Evolutionary conservation across 2,797 vertebrate species (phyloP), one percentile per base, ranked within the genome.

Genomic region (Chaetodon trifasciatus): DNA sequence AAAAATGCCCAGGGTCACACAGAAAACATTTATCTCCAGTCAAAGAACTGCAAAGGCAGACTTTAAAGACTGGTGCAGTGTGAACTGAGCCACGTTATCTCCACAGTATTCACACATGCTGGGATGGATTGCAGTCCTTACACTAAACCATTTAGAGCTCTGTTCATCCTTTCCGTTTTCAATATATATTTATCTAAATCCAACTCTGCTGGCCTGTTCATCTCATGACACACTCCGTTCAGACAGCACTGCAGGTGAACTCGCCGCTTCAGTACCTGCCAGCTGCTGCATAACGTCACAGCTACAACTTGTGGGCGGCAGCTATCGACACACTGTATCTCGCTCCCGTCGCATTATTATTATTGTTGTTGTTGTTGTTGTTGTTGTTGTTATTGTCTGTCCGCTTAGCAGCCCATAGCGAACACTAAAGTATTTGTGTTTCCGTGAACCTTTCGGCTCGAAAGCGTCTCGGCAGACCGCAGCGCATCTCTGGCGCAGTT

Each of bases 401-500:
- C 19, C 2, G 12, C 1, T 55, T 3, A 2, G 0, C 17, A 19
- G 5, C 52, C 15, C 3, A 17, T 42, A 4, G 19, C 17, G 6
- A 60, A 11, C 0, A 39, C 2, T 46, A 63, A 79, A 15, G n/a
- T 12, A 5, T 57, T 8, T 19, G 7, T 13, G 11, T n/a, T 21
- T 62, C 28, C 12, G 16, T 62, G 3, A 3, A 63, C 7, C 15
- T 15, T 2, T 1, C 10, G 5, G 49, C 28, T 37, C 6, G 9
- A 12, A 9, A 46, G 47, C 37, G n/a, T 17, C 37, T 78, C 1
- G 4, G 32, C 37, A 35, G 15, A 13, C 57, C 23, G 83, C 86
- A 63, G 76, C 64, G 80, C 86, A 60, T 87, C 81, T 87, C 84
- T 92, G 91, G 87, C 92, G 93, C 92, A 93, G 85, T 91, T 83